Conservation (phyloP, 2,888 invertebrate genomes). For the Cacoxenus indagator region DNA sequence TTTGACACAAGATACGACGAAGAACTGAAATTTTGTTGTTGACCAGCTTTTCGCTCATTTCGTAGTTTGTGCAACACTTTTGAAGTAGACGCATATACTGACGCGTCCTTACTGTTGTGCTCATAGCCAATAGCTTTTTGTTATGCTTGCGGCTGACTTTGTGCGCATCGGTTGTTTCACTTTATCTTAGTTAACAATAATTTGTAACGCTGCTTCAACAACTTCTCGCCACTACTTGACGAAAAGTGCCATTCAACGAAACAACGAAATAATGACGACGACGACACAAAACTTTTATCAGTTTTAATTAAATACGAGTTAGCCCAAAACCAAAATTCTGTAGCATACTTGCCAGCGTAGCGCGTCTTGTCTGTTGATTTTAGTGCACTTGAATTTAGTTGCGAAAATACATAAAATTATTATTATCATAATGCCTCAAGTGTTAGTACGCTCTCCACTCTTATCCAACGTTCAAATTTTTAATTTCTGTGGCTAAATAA, state of each 20-base stretch:
- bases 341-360: constrained; percentile 16
- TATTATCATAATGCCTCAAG: constrained; percentile 13
- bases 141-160: constrained; percentile 13
- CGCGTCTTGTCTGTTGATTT: neutral
- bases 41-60: too few relatives aligned
- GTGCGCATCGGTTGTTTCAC: neutral
- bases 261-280: constrained; percentile 11
- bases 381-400: constrained; percentile 10
- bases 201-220: constrained; percentile 25
- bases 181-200: constrained; percentile 7
- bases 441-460: neutral
- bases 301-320: constrained; percentile 59
- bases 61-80: constrained; percentile 46
- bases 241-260: constrained; percentile 29
- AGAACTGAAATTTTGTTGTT: constrained; percentile 2
- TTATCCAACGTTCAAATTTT: constrained; percentile 22
- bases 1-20: neutral
- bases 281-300: constrained; percentile 49
- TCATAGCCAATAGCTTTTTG: too few relatives aligned
- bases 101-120: neutral
- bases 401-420: constrained; percentile 24
- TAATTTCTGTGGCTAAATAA: constrained; percentile 41
- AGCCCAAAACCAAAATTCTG: constrained; percentile 45
- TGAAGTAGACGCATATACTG: constrained; percentile 36
- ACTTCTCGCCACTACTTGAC: constrained; percentile 25